Evolutionary conservation across 2,113 vertebrate genomes (phyloP).

Genomic region (Hydropotes inermis): DNA sequence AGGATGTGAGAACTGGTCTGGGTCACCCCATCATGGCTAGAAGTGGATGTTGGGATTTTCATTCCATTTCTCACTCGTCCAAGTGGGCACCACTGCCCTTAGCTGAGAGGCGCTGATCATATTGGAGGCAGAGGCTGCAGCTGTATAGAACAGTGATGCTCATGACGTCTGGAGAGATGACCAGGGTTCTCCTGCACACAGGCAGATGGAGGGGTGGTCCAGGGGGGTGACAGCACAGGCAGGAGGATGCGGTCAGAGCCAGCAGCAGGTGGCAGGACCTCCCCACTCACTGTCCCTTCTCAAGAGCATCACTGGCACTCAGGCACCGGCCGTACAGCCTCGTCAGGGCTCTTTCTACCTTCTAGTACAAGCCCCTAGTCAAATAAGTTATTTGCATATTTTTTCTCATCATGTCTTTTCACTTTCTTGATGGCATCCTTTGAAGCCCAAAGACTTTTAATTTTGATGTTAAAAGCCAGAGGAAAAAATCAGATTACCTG

Average conservation of each 20-base stretch:
- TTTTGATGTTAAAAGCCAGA: background rate
- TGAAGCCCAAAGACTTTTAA: background rate
- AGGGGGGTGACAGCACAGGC: background rate
- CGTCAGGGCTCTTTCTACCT: rapidly evolving
- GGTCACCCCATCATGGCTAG: background rate
- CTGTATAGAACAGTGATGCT: rapidly evolving
- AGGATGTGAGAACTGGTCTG: rapidly evolving
- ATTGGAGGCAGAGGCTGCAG: background rate
- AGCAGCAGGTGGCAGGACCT: background rate
- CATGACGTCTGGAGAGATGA: background rate
- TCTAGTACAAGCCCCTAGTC: rapidly evolving
- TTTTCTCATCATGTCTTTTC: background rate
- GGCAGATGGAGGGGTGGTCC: background rate
- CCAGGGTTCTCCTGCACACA: rapidly evolving
- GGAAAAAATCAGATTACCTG: background rate
- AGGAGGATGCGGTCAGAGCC: background rate
- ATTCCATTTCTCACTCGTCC: background rate
- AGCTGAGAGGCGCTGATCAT: rapidly evolving
- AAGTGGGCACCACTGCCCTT: rapidly evolving
- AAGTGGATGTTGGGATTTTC: no score
- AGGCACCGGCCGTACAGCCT: rapidly evolving
- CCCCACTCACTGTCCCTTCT: background rate
- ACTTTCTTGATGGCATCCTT: background rate
- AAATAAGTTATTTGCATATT: background rate
- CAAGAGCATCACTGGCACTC: rapidly evolving